Evolutionary conservation across 2,797 vertebrate genomes (phyloP).

Genomic region (Pangasius krempfi): DNA sequence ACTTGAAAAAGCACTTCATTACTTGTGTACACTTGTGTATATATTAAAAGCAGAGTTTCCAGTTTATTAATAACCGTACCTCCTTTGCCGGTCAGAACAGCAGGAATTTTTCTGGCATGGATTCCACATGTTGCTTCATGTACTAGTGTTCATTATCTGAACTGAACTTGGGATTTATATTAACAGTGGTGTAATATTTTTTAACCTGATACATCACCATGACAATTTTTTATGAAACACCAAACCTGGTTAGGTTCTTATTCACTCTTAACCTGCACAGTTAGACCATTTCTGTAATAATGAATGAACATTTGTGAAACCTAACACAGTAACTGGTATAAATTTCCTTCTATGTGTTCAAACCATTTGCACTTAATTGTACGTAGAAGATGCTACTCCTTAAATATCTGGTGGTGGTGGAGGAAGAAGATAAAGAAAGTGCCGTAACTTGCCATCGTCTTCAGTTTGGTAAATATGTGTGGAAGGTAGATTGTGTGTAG

Average conservation of each 20-base stretch:
- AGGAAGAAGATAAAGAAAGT: not conserved
- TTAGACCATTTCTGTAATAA: not conserved
- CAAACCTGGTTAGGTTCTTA: not conserved
- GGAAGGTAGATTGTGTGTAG: not conserved
- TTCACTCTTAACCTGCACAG: not conserved
- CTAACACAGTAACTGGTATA: not conserved
- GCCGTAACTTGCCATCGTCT: not conserved
- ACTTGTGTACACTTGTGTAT: not conserved
- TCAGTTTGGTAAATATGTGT: not conserved
- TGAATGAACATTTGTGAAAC: not conserved
- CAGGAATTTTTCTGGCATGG: not conserved
- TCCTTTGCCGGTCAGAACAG: not conserved
- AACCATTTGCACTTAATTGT: not conserved
- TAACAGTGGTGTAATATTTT: not conserved
- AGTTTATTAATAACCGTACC: not conserved
- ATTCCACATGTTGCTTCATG: not conserved
- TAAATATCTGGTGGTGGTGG: not conserved
- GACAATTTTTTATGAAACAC: not conserved
- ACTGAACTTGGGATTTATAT: not conserved
- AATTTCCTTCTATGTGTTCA: not conserved
- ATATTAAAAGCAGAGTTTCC: conserved; percentile 9
- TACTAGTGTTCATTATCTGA: not conserved
- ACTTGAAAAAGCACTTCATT: conserved; percentile 14
- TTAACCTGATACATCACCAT: not conserved
- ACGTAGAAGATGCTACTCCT: not conserved